Evolutionary conservation across 53 echinoderm and acorn worm genomes (phyloP).

Genomic region (Paracentrotus lividus): DNA sequence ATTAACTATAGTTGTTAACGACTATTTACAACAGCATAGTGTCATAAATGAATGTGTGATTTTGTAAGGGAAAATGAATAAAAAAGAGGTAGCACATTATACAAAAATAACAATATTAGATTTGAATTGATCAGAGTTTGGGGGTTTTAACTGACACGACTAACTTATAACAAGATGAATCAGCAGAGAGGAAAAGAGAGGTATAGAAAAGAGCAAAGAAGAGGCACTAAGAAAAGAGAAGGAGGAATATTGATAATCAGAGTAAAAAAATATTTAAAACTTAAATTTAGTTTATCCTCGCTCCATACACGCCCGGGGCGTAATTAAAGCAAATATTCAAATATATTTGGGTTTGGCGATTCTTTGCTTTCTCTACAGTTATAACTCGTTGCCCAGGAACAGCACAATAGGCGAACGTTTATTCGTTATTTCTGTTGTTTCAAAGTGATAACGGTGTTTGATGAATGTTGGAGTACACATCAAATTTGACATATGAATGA

Average conservation of each 20-base stretch:
- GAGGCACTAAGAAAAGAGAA: background rate
- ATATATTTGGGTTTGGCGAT: background rate
- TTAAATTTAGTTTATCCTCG: background rate
- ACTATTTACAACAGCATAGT: too few species aligned
- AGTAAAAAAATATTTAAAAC: background rate
- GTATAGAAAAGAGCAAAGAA: background rate
- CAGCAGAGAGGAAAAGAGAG: background rate
- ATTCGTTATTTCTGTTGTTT: background rate
- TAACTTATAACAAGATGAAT: background rate
- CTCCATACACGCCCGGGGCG: background rate
- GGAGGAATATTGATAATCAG: background rate
- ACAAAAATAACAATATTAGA: too few species aligned
- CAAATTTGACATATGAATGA: background rate
- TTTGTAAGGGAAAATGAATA: too few species aligned
- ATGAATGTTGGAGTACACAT: background rate
- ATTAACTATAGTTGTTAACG: too few species aligned
- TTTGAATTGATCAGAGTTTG: too few species aligned
- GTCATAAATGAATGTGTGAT: too few species aligned
- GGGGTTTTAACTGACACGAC: too few species aligned
- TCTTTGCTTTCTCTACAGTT: background rate
- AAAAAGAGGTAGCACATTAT: too few species aligned
- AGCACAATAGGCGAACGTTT: background rate
- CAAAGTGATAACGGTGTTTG: background rate
- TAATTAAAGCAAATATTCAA: conserved; percentile 29
- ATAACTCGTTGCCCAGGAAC: conserved; percentile 11